A percentile compares a stretch with the other conserved stretches of the same genome.
phyloP scores from a whole-genome alignment of 2,113 vertebrate genomes.

The Mesoclemmys tuberculata region DNA sequence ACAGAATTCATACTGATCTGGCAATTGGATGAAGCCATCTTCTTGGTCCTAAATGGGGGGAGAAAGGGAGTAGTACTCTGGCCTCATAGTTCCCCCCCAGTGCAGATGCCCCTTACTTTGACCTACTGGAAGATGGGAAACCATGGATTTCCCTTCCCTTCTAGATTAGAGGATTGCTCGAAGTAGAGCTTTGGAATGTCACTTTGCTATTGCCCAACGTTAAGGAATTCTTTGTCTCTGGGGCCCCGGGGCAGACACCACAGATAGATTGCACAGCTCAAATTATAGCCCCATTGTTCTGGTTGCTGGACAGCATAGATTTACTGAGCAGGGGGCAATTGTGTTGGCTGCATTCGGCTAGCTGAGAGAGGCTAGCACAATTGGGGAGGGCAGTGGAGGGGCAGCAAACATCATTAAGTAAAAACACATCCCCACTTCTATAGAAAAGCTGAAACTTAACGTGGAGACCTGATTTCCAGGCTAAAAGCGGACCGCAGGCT shows the following conservation, averaged over 20 bases:
- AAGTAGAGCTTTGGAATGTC: neutral
- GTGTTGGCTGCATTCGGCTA: neutral
- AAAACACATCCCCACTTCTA: neutral
- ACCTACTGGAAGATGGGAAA: neutral
- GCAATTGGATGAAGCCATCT: neutral
- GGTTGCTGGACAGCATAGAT: neutral
- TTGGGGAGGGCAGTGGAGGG: neutral
- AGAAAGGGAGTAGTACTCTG: neutral
- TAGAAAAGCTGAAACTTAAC: neutral
- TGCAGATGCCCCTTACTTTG: neutral
- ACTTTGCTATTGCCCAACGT: neutral
- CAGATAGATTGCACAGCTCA: neutral
- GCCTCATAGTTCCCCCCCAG: neutral
- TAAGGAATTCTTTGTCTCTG: neutral
- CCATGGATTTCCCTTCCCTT: neutral
- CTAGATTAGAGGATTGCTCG: neutral
- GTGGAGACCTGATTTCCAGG: neutral
- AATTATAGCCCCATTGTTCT: neutral
- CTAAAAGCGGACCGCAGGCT: neutral
- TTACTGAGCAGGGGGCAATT: neutral
- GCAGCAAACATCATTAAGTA: neutral
- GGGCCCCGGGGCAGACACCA: neutral
- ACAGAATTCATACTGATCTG: conserved; percentile 15
- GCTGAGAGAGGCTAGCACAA: neutral
- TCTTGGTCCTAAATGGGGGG: neutral